Percentiles rank a stretch among this genome's conserved stretches.
phyloP scores from a whole-genome alignment of 2,113 vertebrate species.

The Sterna hirundo region DNA sequence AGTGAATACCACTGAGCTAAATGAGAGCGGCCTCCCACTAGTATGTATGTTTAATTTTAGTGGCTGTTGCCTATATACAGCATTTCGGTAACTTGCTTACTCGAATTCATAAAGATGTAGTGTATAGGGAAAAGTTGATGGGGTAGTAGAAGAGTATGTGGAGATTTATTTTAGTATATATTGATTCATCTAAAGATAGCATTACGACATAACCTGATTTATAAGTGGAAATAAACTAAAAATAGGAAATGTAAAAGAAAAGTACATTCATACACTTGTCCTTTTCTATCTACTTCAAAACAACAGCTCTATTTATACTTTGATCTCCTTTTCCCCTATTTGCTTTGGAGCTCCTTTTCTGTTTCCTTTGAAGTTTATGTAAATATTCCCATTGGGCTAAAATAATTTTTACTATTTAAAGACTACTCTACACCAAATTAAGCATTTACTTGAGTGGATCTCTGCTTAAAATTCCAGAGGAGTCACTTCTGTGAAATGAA shows the following conservation, averaged over 20 bases:
- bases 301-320: background rate
- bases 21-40: background rate
- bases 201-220: background rate
- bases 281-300: background rate
- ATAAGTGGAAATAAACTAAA: background rate
- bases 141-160: background rate
- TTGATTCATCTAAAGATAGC: background rate
- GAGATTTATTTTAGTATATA: background rate
- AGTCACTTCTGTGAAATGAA: background rate
- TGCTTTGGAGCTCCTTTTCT: background rate
- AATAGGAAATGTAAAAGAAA: background rate
- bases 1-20: background rate
- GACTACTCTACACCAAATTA: background rate
- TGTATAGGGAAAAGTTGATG: background rate
- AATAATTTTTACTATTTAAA: background rate
- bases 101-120: background rate
- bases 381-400: background rate
- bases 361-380: background rate
- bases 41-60: background rate
- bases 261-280: background rate
- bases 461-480: background rate
- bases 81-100: background rate
- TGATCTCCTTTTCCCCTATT: background rate
- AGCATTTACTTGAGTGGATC: background rate
- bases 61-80: background rate